Evolutionary conservation across 2,888 invertebrate species (phyloP), one percentile per base, ranked within the genome.

Genomic region (Lasioglossum morio): DNA sequence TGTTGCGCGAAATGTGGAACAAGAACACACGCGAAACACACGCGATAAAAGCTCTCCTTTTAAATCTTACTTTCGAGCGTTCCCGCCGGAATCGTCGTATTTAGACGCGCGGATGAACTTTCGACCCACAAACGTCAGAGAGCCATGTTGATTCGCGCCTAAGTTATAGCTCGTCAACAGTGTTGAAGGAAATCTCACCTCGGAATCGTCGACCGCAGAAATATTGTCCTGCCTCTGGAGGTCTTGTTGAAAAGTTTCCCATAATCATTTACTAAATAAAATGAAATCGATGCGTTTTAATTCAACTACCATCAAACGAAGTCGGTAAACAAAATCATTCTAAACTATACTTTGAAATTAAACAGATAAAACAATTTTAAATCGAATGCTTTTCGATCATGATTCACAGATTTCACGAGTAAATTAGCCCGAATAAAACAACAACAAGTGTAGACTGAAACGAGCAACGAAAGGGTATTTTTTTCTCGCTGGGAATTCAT

Each of bases 71-170:
- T 77, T 77, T 73, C 76, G 73, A 82, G 14, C 27, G 60, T 5
- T 27, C 60, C 12, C 16, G 14, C 27, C 14, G 60, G 63, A 63
- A 53, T 66, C 5, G 27, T 14, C 27, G 30, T 40, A 27, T 60
- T 60, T 60, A 60, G 19, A 16, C 23, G 27, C n/a, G 19, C 69
- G 8, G 69, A 12, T 82, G 84, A 82, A 84, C 84, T 84, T 84
- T 84, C 84, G 84, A 84, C 84, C 84, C 73, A 84, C 72, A 82
- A 84, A 84, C 77, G 70, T 23, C 60, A 43, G 27, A 19, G 66
- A 10, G 53, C 48, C 19, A 4, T 37, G 57, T 66, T 82, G 83
- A 82, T 82, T 82, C 73, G 57, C 72, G 72, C 63, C 34, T 19
- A 16, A 81, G n/a, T 76, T 72, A 72, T 53, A 72, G 75, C 72